These are phyloP conservation scores for Lipophrys pholis DNA, from an alignment of 2,113 vertebrate genomes.

Conservation along the genomic window DNA sequence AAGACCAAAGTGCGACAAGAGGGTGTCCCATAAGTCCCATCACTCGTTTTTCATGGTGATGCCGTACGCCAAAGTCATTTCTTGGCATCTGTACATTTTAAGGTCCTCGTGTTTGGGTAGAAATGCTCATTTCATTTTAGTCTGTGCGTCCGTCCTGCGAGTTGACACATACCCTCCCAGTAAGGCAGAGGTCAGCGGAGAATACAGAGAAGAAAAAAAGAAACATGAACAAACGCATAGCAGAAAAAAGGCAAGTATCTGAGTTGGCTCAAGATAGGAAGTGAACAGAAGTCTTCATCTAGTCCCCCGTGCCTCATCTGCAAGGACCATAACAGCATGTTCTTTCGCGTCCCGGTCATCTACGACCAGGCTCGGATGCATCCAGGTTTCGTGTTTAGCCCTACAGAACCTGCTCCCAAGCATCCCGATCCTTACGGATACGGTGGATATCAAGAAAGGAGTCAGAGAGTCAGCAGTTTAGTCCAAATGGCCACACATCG, in stretches of 20 bases:
- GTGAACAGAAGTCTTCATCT: constrained; percentile 47
- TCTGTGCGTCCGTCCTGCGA: constrained; percentile 50
- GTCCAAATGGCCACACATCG: not conserved
- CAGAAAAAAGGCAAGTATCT: constrained; percentile 64
- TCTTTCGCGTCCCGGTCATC: constrained; percentile 45
- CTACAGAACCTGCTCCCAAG: constrained; percentile 62
- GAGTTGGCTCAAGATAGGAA: constrained; percentile 67
- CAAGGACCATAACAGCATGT: constrained; percentile 45
- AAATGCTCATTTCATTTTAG: constrained; percentile 38
- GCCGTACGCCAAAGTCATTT: constrained; percentile 38
- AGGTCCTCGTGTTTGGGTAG: constrained; percentile 55
- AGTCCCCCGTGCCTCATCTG: constrained; percentile 51
- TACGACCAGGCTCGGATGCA: constrained; percentile 51
- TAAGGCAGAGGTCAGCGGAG: constrained; percentile 79
- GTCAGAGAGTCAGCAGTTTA: constrained; percentile 51
- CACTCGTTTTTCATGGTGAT: constrained; percentile 17
- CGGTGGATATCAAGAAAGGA: constrained; percentile 57
- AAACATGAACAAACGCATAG: constrained; percentile 47
- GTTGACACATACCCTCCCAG: constrained; percentile 56
- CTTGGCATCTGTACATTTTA: constrained; percentile 70
- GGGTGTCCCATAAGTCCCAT: constrained; percentile 56
- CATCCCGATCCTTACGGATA: constrained; percentile 35
- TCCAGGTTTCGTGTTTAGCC: constrained; percentile 68
- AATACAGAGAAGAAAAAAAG: constrained; percentile 55
- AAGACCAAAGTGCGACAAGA: constrained; percentile 72